Conservation (phyloP, 2,888 invertebrate genomes). For the Ophion costatus region DNA sequence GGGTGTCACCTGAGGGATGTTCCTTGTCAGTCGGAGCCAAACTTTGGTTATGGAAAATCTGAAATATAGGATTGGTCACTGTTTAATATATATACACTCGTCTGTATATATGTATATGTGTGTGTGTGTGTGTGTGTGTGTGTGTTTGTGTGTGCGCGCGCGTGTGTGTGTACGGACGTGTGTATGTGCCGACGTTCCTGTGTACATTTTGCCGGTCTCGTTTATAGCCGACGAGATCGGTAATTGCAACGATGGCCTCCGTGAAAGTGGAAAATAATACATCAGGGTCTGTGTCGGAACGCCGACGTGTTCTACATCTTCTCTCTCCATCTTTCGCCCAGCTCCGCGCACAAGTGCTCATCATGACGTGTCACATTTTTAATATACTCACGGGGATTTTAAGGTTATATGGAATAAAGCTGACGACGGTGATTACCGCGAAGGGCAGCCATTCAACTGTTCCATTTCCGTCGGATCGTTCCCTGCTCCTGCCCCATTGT, state of each 20-base stretch:
- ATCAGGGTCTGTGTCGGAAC: conserved; percentile 44
- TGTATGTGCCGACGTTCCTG: not conserved
- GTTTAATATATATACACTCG: conserved; percentile 8
- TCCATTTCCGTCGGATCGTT: not conserved
- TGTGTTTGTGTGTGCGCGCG: too few relatives aligned
- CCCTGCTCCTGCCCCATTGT: not conserved
- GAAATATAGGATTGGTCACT: conserved; percentile 35
- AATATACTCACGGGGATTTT: conserved; percentile 22
- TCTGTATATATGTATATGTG: not conserved
- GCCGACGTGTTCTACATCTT: conserved; percentile 45
- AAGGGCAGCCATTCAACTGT: conserved; percentile 17
- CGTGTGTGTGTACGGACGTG: not conserved
- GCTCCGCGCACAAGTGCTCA: conserved; percentile 11
- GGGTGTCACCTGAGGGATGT: too few relatives aligned
- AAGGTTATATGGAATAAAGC: not conserved
- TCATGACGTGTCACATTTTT: conserved; percentile 54
- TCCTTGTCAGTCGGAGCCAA: too few relatives aligned
- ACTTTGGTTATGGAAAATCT: conserved; percentile 35
- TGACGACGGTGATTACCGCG: conserved; percentile 1
- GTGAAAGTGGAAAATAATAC: conserved; percentile 65
- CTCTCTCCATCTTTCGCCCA: conserved; percentile 27
- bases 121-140: not conserved
- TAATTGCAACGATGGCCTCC: conserved; percentile 61
- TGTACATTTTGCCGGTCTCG: conserved; percentile 45
- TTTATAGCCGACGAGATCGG: conserved; percentile 56